These are phyloP conservation scores for Dermolepida albohirtum DNA, from an alignment of 2,888 invertebrate genomes.

Conservation along the genomic window DNA sequence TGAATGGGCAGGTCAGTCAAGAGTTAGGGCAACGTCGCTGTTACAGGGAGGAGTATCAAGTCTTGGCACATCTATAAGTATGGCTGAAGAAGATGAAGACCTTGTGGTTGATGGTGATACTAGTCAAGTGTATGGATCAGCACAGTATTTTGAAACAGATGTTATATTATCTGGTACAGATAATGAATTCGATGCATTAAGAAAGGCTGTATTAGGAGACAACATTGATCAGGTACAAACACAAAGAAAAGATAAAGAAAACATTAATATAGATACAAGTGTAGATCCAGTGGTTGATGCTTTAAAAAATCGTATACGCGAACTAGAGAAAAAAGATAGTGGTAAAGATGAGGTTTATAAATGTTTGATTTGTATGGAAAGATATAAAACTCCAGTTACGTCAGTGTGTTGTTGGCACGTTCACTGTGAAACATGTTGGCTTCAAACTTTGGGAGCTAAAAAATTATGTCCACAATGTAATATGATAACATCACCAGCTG, in stretches of 20 bases:
- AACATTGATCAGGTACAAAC: slow-evolving; percentile 54
- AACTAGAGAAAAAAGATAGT: slow-evolving; percentile 75
- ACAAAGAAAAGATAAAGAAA: slow-evolving; percentile 34
- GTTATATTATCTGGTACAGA: slow-evolving; percentile 69
- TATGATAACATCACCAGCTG: slow-evolving; percentile 88
- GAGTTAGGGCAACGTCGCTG: slow-evolving; percentile 79
- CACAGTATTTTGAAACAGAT: slow-evolving; percentile 87
- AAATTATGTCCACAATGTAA: slow-evolving; percentile 97
- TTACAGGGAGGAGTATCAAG: slow-evolving; percentile 76
- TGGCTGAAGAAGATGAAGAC: slow-evolving; percentile 74
- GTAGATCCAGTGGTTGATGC: slow-evolving; percentile 75
- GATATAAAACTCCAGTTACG: slow-evolving; percentile 87
- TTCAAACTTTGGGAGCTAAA: slow-evolving; percentile 81
- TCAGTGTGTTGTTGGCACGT: slow-evolving; percentile 98
- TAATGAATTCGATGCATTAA: slow-evolving; percentile 68
- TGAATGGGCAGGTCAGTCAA: slow-evolving; percentile 91
- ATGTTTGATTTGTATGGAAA: slow-evolving; percentile 91
- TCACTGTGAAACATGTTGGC: slow-evolving; percentile 89
- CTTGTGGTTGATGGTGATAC: slow-evolving; percentile 91
- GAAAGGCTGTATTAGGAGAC: slow-evolving; percentile 67
- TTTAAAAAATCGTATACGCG: slow-evolving; percentile 79
- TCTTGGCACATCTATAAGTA: slow-evolving; percentile 64
- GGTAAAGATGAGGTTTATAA: slow-evolving; percentile 75
- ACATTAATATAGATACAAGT: slow-evolving; percentile 43
- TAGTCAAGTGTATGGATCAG: slow-evolving; percentile 85